phyloP scores from a whole-genome alignment of 2,113 vertebrate genomes.

The Lanius collurio region DNA sequence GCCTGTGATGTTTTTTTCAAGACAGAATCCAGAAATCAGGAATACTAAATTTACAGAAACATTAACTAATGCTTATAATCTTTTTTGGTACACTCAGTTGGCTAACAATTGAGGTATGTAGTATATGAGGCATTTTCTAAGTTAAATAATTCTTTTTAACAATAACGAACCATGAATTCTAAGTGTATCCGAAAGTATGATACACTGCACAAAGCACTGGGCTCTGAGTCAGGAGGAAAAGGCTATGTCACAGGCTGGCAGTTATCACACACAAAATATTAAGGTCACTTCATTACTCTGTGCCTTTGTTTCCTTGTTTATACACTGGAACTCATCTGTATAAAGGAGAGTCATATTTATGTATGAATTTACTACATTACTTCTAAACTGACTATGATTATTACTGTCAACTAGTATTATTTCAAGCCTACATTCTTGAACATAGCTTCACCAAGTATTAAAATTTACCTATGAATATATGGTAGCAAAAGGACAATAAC shows the following conservation, averaged over 20 bases:
- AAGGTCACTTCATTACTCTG: not conserved
- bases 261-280: not conserved
- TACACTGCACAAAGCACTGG: not conserved
- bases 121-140: not conserved
- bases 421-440: not conserved
- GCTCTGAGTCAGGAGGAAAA: not conserved
- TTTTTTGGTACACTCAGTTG: not conserved
- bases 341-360: not conserved
- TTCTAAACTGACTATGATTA: not conserved
- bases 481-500: not conserved
- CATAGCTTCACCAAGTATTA: not conserved
- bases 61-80: not conserved
- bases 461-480: not conserved
- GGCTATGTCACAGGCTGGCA: not conserved
- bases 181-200: not conserved
- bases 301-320: not conserved
- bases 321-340: not conserved
- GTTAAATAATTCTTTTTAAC: not conserved
- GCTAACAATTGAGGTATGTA: not conserved
- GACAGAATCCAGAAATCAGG: not conserved
- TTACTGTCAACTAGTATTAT: not conserved
- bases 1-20: not conserved
- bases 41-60: not conserved
- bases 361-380: not conserved
- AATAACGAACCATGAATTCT: not conserved